Base-by-base conservation (phyloP, 1,140 invertebrate species). In the Conus ventricosus region DNA sequence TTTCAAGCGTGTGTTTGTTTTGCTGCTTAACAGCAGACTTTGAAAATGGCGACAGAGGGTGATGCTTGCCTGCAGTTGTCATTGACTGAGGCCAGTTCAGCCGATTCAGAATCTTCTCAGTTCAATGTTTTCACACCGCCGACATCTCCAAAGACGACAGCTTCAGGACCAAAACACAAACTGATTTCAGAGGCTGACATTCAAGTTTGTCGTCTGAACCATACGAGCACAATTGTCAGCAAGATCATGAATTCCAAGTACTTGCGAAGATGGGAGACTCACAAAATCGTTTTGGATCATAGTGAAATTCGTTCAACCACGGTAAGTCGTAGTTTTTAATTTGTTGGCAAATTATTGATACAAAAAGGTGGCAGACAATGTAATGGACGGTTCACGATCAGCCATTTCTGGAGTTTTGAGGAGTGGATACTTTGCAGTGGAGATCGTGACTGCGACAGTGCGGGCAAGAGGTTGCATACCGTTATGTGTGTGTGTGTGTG, bases 221-320 rank as follows among this genome's bases (percentile, higher is more conserved):
- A 98, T 92, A 97, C 97, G 0, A 95, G 97, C 86, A 98, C 97
- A 71, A 96, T 98, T 75, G 97, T 98, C 87, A 97, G 97, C 94
- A 98, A 98, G 95, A 97, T 98, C 87, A 95, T 98, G 88, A 97
- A 97, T 84, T 97, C 97, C 63, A 97, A 97, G 94, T 97, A 97
- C 92, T 95, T 98, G 8, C 95, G 97, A 76, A 95, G 97, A 88
- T 98, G 97, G 97, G 97, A 98, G 94, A 97, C 96, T 71, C 97
- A 98, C 94, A 97, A 97, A 92, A 95, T 98, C 6, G 96, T 97
- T 89, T 95, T 98, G 84, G 96, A 96, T 91, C 96, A 97, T 91
- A 96, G 96, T 39, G 96, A 97, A 91, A 96, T 98, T 82, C 96
- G 96, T 81, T 97, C 97, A 0, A 97, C 96, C 95, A 97, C 97